Evolutionary conservation across 2,113 vertebrate genomes (phyloP).

Genomic region (Sturnira hondurensis): DNA sequence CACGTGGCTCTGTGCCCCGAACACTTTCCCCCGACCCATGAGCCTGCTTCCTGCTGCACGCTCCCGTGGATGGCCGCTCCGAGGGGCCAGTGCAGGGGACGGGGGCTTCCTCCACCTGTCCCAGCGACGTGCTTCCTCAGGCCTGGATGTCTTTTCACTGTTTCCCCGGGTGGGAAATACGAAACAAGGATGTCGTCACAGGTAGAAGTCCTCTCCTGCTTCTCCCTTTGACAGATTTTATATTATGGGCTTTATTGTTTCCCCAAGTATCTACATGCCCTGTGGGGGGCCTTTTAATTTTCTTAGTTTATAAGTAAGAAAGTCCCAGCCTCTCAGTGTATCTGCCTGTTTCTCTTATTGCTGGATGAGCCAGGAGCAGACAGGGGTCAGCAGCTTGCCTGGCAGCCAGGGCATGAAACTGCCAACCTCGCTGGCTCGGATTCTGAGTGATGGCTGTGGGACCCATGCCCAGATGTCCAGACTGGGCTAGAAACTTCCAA

Average conservation of each 20-base stretch:
- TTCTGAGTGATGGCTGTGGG: not conserved
- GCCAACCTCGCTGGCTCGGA: not conserved
- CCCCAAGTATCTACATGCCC: rapidly evolving
- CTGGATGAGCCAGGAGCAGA: not conserved
- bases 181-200: not conserved
- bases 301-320: not conserved
- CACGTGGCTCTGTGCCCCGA: not conserved
- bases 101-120: not conserved
- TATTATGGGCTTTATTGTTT: not conserved
- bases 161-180: not conserved
- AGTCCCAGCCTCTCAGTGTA: rapidly evolving
- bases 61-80: not conserved
- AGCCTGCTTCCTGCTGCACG: not conserved
- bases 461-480: not conserved
- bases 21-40: not conserved
- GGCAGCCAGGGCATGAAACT: not conserved
- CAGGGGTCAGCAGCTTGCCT: not conserved
- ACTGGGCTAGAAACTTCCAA: not conserved
- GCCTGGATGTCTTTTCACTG: not conserved
- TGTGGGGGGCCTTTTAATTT: not conserved
- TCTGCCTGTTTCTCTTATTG: not conserved
- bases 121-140: not conserved
- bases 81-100: rapidly evolving
- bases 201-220: not conserved
- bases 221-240: not conserved